Conservation (phyloP, 2,888 invertebrate species). For the Eubasilissa splendida region DNA sequence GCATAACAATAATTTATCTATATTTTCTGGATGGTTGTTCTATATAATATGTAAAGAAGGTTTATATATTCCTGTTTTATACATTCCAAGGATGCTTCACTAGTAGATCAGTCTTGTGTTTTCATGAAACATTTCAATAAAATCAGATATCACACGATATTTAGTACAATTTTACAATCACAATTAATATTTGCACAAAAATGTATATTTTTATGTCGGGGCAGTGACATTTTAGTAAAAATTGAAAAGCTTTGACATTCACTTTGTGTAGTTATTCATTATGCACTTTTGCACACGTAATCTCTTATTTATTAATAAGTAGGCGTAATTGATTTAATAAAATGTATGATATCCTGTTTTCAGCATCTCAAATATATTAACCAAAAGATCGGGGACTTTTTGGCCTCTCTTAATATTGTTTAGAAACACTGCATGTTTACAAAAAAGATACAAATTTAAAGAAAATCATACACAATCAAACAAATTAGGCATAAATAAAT, state of each 20-base stretch:
- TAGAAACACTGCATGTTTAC: too few relatives aligned
- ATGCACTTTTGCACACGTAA: neutral
- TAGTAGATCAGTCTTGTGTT: conserved; percentile 58
- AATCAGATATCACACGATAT: conserved; percentile 56
- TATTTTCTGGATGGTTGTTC: conserved; percentile 53
- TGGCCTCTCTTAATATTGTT: too few relatives aligned
- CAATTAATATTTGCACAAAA: conserved; percentile 50
- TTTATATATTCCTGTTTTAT: conserved; percentile 49
- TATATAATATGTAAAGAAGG: conserved; percentile 46
- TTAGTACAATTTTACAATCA: conserved; percentile 54
- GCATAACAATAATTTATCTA: conserved; percentile 53
- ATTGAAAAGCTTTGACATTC: conserved; percentile 11
- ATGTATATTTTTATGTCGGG: conserved; percentile 22
- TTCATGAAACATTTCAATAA: conserved; percentile 55
- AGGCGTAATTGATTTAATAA: neutral
- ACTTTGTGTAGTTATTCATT: conserved; percentile 1
- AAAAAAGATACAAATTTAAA: too few relatives aligned
- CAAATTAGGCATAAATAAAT: too few relatives aligned
- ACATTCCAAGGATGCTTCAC: conserved; percentile 54
- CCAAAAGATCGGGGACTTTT: too few relatives aligned
- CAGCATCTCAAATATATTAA: too few relatives aligned
- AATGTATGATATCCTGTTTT: neutral
- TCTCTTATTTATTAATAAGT: conserved; percentile 1
- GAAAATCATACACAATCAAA: too few relatives aligned
- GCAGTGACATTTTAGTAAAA: conserved; percentile 18